Evolutionary conservation across 2,888 invertebrate genomes (phyloP).

Genomic region (Drosophila ustulata): DNA sequence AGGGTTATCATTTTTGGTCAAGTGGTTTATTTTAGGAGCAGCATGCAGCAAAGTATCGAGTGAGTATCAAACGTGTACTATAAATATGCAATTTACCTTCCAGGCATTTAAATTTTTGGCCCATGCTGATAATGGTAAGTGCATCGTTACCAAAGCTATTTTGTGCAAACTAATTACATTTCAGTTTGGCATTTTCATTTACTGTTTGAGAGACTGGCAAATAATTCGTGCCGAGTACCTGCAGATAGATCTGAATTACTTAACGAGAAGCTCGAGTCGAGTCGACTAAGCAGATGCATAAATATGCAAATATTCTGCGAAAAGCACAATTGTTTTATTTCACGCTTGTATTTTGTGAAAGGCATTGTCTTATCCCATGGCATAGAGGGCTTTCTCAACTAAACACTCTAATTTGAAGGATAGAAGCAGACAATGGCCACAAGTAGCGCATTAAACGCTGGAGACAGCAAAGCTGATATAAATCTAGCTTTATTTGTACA

Average conservation of each 20-base stretch:
- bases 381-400: constrained; percentile 9
- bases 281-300: constrained; percentile 12
- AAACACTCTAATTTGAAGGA: constrained; percentile 45
- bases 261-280: neutral
- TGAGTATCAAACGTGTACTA: constrained; percentile 20
- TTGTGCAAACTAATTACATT: neutral
- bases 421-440: constrained; percentile 28
- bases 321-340: constrained; percentile 9
- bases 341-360: neutral
- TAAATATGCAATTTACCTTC: neutral
- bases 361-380: constrained; percentile 5
- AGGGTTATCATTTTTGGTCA: constrained; percentile 60
- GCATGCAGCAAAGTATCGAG: constrained; percentile 64
- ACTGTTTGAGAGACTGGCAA: neutral
- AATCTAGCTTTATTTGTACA: constrained; percentile 46
- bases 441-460: constrained; percentile 32
- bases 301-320: constrained; percentile 13
- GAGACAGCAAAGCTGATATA: constrained; percentile 49
- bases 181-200: constrained; percentile 1
- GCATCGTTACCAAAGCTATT: neutral
- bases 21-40: constrained; percentile 56
- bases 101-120: constrained; percentile 4
- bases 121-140: neutral
- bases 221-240: constrained; percentile 8
- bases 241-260: constrained; percentile 5